Percentiles rank a stretch among this genome's conserved stretches.
These are phyloP conservation scores for Hycleus phaleratus DNA, from an alignment of 1,140 invertebrate genomes.

Conservation along the genomic window DNA sequence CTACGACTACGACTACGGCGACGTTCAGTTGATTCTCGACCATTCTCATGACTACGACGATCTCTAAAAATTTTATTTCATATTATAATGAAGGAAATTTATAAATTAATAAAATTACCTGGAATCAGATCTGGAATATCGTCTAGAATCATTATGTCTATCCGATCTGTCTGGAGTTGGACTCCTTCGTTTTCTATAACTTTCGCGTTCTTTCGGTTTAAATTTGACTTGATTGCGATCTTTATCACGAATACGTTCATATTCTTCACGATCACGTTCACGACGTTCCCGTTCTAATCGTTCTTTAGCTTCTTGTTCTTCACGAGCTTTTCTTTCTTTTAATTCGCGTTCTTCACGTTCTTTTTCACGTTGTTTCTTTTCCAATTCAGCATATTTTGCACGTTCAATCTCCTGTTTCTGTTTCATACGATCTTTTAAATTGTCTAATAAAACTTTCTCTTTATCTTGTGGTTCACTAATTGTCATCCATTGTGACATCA, in stretches of 20 bases:
- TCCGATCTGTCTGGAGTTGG: conserved; percentile 13
- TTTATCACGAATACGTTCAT: conserved; percentile 33
- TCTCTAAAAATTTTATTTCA: not conserved
- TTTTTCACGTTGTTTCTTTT: conserved; percentile 42
- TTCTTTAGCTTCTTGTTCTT: conserved; percentile 41
- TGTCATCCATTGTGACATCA: conserved; percentile 49
- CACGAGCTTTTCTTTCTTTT: conserved; percentile 32
- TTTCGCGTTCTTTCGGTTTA: conserved; percentile 21
- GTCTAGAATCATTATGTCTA: not conserved
- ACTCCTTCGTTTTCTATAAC: conserved; percentile 19
- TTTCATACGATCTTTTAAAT: conserved; percentile 48
- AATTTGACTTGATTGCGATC: conserved; percentile 33
- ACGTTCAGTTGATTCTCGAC: conserved; percentile 6
- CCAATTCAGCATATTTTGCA: conserved; percentile 45
- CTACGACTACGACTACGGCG: conserved; percentile 22
- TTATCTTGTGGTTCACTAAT: conserved; percentile 48
- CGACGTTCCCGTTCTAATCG: conserved; percentile 36
- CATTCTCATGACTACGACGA: conserved; percentile 3
- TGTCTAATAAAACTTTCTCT: conserved; percentile 51
- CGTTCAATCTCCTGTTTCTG: conserved; percentile 42
- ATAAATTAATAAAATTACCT: not conserved
- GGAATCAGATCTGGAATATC: not conserved
- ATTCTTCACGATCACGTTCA: conserved; percentile 37
- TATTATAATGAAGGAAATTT: not conserved
- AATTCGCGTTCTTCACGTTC: conserved; percentile 39